Conservation (phyloP, 2,113 vertebrate genomes). For the Cochlearius cochlearius region DNA sequence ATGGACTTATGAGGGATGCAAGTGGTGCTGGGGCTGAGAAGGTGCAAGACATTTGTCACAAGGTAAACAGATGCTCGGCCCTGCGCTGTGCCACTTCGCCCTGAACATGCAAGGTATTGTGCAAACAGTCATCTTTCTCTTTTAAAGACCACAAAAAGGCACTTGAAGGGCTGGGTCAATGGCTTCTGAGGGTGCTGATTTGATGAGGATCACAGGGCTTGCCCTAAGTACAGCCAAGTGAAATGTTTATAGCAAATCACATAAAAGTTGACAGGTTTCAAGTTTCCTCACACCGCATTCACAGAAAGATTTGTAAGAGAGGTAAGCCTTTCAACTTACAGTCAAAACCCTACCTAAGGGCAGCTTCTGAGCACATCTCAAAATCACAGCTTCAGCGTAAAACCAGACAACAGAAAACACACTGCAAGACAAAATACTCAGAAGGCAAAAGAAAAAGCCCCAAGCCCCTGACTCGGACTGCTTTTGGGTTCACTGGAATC, state of each 20-base stretch:
- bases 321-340: neutral
- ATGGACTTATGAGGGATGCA: neutral
- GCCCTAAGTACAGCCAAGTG: neutral
- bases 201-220: neutral
- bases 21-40: neutral
- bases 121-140: neutral
- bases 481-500: neutral
- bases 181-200: neutral
- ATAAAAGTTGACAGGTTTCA: neutral
- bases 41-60: neutral
- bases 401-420: neutral
- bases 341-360: neutral
- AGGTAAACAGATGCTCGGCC: neutral
- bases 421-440: neutral
- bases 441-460: neutral
- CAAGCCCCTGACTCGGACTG: neutral
- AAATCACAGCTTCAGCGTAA: neutral
- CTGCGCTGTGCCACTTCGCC: fast-evolving
- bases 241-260: neutral
- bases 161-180: neutral
- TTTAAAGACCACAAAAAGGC: neutral
- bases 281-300: neutral
- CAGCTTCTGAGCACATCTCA: neutral
- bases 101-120: neutral
- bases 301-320: neutral